Base-by-base conservation (phyloP, 1,140 invertebrate genomes). In the Pristionchus pacificus region DNA sequence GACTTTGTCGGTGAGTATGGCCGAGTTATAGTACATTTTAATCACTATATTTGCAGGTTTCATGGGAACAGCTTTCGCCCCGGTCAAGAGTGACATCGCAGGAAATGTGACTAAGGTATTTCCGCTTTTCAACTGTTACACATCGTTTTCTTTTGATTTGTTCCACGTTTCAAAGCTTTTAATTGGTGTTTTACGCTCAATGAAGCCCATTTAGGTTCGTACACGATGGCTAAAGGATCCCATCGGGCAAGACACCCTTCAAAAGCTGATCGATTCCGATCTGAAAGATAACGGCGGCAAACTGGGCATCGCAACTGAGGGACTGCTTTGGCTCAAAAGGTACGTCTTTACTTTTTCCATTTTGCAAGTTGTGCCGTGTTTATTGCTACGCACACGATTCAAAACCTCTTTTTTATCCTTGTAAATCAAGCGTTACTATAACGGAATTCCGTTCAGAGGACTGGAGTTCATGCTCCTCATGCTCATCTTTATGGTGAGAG, bases 401-500 rank as follows among this genome's bases (percentile, higher is more conserved):
- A n/a, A n/a, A n/a, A n/a, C n/a, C n/a, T n/a, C n/a, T n/a, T n/a
- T n/a, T n/a, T n/a, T n/a, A n/a, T n/a, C 19, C 19, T 49, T 49
- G 38, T 49, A 2, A 30, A 28, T 25, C 24, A 2, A 25, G 2
- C n/a, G 15, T 32, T 27, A 30, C 2, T 65, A 28, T 32, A 65
- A 28, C 29, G 24, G 24, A 2, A 29, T 32, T 65, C 2, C 28
- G 74, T 76, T 14, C 68, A 76, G 75, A 67, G 75, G 75, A 0
- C 70, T 76, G 13, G 61, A 72, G 30, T 76, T 76, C 70, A 76
- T 76, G 75, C 58, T 76, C 1, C 60, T 76, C 31, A 60, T 76
- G 15, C 74, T 76, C n/a, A 19, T 74, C 13, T 55, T 62, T n/a
- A 76, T 76, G 75, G 75, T 76, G 1, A 27, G 29, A 19, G 75